phyloP scores from a whole-genome alignment of 2,113 vertebrate species.

The Ellobius talpinus region DNA sequence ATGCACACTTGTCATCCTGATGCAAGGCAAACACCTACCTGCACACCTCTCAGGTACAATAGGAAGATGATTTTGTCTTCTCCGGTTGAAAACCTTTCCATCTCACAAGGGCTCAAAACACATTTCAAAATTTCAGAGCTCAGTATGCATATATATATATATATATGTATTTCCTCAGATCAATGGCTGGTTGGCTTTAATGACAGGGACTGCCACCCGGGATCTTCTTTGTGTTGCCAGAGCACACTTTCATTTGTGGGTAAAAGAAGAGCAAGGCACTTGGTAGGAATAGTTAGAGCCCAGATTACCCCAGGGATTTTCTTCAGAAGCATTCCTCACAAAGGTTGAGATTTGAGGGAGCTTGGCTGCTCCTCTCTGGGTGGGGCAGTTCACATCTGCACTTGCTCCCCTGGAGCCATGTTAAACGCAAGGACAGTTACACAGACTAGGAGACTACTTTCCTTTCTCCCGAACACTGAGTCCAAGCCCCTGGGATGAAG shows the following conservation, averaged over 20 bases:
- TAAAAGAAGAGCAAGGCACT: background rate
- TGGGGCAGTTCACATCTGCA: background rate
- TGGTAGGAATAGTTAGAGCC: background rate
- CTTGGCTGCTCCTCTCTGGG: background rate
- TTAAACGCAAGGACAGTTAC: background rate
- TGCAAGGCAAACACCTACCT: constrained; percentile 86
- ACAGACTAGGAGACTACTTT: background rate
- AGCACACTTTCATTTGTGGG: background rate
- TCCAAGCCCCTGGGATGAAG: background rate
- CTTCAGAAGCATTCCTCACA: background rate
- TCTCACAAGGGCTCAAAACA: background rate
- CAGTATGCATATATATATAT: background rate
- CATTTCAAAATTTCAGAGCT: constrained; percentile 21
- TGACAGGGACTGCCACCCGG: background rate
- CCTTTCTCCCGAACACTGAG: background rate
- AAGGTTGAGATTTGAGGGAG: background rate
- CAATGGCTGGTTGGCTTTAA: background rate
- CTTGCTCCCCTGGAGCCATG: constrained; percentile 42
- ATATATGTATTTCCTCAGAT: background rate
- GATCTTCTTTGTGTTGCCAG: background rate
- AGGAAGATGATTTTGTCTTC: constrained; percentile 65
- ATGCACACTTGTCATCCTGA: constrained; percentile 87
- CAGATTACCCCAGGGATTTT: background rate
- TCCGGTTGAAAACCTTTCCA: constrained; percentile 51
- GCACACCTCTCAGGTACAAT: constrained; percentile 48